These are phyloP conservation scores for Synanthedon andrenaeformis DNA, from an alignment of 2,888 invertebrate species.

Conservation along the genomic window DNA sequence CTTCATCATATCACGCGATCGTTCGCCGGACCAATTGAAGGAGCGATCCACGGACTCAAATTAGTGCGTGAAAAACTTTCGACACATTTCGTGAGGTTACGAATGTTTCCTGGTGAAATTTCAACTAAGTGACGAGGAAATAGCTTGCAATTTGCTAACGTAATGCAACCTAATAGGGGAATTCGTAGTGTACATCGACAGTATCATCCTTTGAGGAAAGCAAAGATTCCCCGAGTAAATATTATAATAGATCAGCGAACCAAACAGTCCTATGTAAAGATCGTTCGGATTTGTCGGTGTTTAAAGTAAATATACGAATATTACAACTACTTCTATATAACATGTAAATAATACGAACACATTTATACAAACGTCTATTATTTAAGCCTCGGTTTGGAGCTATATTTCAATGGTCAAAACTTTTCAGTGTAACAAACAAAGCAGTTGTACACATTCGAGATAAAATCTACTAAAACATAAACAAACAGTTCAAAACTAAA, in stretches of 20 bases:
- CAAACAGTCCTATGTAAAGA: neutral
- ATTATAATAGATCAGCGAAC: neutral
- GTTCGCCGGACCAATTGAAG: constrained; percentile 11
- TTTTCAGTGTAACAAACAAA: too few relatives aligned
- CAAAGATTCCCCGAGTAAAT: neutral
- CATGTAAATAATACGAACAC: neutral
- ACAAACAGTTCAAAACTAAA: too few relatives aligned
- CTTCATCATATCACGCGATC: constrained; percentile 4
- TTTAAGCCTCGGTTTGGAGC: too few relatives aligned
- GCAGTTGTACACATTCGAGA: too few relatives aligned
- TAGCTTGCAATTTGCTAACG: constrained; percentile 21
- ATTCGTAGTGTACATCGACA: constrained; percentile 6
- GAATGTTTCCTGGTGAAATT: constrained; percentile 23
- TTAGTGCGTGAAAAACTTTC: constrained; percentile 2
- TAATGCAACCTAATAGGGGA: constrained; percentile 12
- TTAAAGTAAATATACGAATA: neutral
- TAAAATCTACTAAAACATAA: too few relatives aligned
- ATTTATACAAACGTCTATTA: too few relatives aligned
- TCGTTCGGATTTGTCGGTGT: neutral
- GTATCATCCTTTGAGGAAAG: constrained; percentile 6
- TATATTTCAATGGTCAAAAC: too few relatives aligned
- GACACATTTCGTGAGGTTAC: constrained; percentile 20
- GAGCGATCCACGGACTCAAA: constrained; percentile 8
- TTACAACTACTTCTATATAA: neutral
- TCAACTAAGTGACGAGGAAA: constrained; percentile 21